phyloP scores from a whole-genome alignment of 1,140 invertebrate species.

The Gryon sp. region DNA sequence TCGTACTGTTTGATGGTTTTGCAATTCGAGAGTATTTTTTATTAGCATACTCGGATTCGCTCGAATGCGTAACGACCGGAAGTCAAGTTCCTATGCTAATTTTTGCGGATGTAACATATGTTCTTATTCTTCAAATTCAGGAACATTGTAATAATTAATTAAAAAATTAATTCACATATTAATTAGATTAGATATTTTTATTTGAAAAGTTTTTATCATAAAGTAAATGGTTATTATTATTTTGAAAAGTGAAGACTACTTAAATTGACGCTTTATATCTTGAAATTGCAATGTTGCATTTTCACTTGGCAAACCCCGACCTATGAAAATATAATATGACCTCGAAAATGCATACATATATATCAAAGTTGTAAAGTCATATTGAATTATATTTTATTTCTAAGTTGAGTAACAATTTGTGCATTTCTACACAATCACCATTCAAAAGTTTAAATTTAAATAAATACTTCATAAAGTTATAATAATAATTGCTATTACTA shows the following conservation, averaged over 20 bases:
- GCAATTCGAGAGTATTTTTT: constrained; percentile 18
- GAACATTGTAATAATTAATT: too few species aligned
- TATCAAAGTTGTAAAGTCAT: too few species aligned
- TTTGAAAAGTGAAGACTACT: not conserved
- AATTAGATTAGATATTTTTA: too few species aligned
- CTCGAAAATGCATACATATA: constrained; percentile 31
- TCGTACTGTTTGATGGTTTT: constrained; percentile 18
- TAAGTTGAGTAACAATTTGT: too few species aligned
- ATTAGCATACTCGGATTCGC: constrained; percentile 22
- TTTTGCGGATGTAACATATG: constrained; percentile 23
- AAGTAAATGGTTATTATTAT: too few species aligned
- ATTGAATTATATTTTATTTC: too few species aligned
- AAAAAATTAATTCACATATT: too few species aligned
- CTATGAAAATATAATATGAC: constrained; percentile 43
- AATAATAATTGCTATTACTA: too few species aligned
- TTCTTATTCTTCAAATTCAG: constrained; percentile 11
- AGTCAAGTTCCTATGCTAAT: constrained; percentile 43
- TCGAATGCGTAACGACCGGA: constrained; percentile 26
- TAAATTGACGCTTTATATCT: not conserved
- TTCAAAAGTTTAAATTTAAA: too few species aligned
- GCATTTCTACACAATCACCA: too few species aligned
- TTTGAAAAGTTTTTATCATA: too few species aligned
- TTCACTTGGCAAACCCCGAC: constrained; percentile 48
- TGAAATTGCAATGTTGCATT: constrained; percentile 1
- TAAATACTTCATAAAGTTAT: too few species aligned